Percentiles rank a stretch among this genome's conserved stretches.
Evolutionary conservation across 2,888 invertebrate genomes (phyloP).

Genomic region (Dromius quadrimaculatus): DNA sequence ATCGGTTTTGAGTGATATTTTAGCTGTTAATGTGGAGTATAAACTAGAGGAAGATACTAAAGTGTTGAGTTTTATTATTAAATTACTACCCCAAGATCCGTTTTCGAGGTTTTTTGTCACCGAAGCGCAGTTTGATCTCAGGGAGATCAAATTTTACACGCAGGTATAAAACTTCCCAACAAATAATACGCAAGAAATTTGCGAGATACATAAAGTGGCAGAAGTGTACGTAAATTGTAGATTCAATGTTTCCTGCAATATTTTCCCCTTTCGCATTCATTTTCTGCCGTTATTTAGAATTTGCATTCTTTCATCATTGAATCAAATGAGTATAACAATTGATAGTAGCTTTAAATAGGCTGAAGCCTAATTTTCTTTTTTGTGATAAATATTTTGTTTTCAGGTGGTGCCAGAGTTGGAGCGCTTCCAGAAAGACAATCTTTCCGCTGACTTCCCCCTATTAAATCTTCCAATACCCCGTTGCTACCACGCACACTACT

Average conservation of each 20-base stretch:
- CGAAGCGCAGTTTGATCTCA: slow-evolving; percentile 84
- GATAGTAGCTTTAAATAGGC: no score
- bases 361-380: no score
- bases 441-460: slow-evolving; percentile 64
- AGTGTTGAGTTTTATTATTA: slow-evolving; percentile 74
- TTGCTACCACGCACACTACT: slow-evolving; percentile 77
- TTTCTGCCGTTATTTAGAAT: no score
- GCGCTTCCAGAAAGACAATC: slow-evolving; percentile 70
- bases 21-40: slow-evolving; percentile 81
- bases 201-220: no score
- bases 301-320: not conserved
- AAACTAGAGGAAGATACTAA: slow-evolving; percentile 63
- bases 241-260: no score
- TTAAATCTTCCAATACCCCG: slow-evolving; percentile 76
- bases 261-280: no score
- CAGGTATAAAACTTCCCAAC: no score
- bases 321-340: not conserved
- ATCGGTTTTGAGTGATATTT: slow-evolving; percentile 81
- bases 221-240: no score
- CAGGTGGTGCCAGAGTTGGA: slow-evolving; percentile 80
- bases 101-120: slow-evolving; percentile 85
- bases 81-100: slow-evolving; percentile 82
- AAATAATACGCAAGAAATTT: no score
- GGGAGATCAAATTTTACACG: slow-evolving; percentile 86
- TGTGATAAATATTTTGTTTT: slow-evolving; percentile 58